Conservation (phyloP, 2,797 vertebrate genomes). For the Rousettus madagascariensis region DNA sequence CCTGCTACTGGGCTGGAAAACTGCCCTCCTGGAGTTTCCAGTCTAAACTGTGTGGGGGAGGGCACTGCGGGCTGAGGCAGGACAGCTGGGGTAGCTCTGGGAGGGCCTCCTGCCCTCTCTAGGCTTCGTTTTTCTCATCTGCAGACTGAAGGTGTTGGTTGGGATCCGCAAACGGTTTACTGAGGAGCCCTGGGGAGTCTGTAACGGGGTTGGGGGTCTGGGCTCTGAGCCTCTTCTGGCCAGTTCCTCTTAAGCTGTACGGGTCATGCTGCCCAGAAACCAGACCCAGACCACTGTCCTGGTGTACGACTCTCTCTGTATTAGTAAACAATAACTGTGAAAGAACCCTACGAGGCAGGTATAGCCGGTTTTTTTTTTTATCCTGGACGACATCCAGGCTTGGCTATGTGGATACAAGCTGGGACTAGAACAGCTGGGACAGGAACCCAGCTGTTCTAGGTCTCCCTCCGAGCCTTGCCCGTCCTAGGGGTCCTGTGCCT, state of each 20-base stretch:
- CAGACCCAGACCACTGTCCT: background rate
- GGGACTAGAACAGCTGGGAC: background rate
- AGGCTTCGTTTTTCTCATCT: background rate
- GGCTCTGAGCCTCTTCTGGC: background rate
- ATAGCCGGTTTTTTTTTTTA: background rate
- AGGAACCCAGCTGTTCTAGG: no score
- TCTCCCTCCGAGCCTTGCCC: background rate
- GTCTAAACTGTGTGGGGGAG: background rate
- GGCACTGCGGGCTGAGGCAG: background rate
- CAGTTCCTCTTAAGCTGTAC: background rate
- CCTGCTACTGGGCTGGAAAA: background rate
- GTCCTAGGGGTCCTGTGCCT: background rate
- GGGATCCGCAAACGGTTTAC: background rate
- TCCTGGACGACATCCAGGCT: background rate
- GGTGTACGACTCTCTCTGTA: background rate
- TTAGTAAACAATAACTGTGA: background rate
- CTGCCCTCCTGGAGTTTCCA: background rate
- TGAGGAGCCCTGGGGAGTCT: background rate
- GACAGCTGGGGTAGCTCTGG: background rate
- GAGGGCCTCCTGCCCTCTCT: background rate
- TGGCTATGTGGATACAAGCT: background rate
- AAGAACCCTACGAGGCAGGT: background rate
- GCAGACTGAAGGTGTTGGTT: background rate
- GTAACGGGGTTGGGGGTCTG: background rate
- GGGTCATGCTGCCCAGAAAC: background rate